Base-by-base conservation (phyloP, 2,888 invertebrate genomes). In the Drosophila cognata region DNA sequence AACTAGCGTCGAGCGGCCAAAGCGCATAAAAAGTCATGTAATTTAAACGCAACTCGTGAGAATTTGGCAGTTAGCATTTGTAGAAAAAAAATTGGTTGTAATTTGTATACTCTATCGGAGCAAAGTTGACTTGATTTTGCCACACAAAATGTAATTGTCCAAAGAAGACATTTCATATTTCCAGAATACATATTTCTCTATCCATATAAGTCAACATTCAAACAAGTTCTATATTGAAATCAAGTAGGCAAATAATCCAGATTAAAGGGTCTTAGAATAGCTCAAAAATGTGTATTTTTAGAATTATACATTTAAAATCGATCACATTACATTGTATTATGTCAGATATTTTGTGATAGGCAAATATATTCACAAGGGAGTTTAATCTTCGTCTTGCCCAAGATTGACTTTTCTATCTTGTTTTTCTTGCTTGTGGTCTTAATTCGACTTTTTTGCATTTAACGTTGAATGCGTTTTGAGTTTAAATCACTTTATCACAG, bases 401-500 rank as follows among this genome's bases (percentile, higher is more conserved):
- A 5, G 38, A 2, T 2, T 5, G 4, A n/a, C 31, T 11, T 4
- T 16, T 13, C 7, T 28, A 28, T 35, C 21, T 18, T 18, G 46
- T 55, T 60, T 73, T 48, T 59, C 35, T 64, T 51, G 43, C 48
- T 29, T 16, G 46, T 59, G 33, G 62, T 51, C 61, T 51, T 28
- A 53, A 65, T 74, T 76, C 68, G 68, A 59, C 69, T 79, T 79
- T 79, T 73, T 74, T 56, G 76, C 75, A 81, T 90, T 84, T 79
- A 84, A 79, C 81, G 79, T 76, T 77, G 90, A 90, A 89, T 89
- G 88, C 88, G 84, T 90, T 90, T 83, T 74, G 79, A 74, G 82
- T 87, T 85, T 74, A 85, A 89, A 90, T 75, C 90, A 88, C 85
- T 88, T 88, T 84, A 88, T 85, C 89, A 89, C 71, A 74, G 78